Base-by-base conservation (phyloP, 2,113 vertebrate genomes). In the Glaucomys volans region DNA sequence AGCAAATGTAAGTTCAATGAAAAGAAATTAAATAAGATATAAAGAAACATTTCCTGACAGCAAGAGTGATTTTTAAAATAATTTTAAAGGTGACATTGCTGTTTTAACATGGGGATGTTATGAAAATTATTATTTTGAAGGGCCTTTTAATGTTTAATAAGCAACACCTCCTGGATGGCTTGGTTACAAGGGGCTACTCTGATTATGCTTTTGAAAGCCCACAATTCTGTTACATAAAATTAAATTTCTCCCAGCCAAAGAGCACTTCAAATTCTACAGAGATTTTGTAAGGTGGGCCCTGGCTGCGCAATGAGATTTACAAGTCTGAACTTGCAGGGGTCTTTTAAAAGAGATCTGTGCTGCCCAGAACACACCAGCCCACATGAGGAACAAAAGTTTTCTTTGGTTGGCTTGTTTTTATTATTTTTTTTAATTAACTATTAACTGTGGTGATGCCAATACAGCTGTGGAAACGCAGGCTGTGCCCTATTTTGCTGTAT, bases 401-500 rank as follows among this genome's bases (percentile, higher is more conserved):
- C 20, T 42, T 71, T 90, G 94, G 32, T 81, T 67, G 32, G 40
- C 80, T 94, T 97, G 44, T 79, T 96, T 90, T 80, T 83, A 52
- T 62, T n/a, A n/a, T 92, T 83, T 87, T 93, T 94, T 75, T 35
- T 69, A 92, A 95, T 95, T 85, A 96, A 96, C 80, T 85, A 88
- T 75, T 88, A 95, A 86, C 82, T 1, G 3, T 52, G 44, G 87
- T 1, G 24, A 96, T 96, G 95, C 92, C 97, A 97, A 66, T 90
- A 95, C 77, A 97, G 95, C 95, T 95, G 81, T 86, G 87, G 72
- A 95, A 97, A 96, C 1, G 28, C 87, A 95, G 87, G 87, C 90
- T 95, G 81, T 95, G 95, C 72, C 96, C 95, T 97, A 96, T 95
- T 97, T 97, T 95, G 90, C 95, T 83, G 97, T 86, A 88, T 80